Evolutionary conservation across 2,888 invertebrate genomes (phyloP).

Genomic region (Hydriomena furcata): DNA sequence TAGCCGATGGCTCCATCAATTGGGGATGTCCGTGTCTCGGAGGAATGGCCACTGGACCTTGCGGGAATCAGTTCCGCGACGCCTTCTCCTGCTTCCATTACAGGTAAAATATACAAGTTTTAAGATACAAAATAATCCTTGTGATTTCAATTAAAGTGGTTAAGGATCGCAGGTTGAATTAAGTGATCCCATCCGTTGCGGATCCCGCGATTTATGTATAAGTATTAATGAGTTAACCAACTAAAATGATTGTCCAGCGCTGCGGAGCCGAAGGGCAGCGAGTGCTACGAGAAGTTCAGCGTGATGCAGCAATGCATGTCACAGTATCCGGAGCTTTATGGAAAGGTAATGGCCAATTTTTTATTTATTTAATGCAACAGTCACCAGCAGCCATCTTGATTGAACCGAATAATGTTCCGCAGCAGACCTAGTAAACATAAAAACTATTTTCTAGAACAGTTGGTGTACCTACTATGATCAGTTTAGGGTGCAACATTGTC

Average conservation of each 20-base stretch:
- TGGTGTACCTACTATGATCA: too few relatives aligned
- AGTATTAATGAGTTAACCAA: neutral
- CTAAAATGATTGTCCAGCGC: conserved; percentile 81
- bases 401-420: too few relatives aligned
- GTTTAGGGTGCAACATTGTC: too few relatives aligned
- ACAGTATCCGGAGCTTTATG: conserved; percentile 93
- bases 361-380: neutral
- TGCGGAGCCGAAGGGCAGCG: conserved; percentile 95
- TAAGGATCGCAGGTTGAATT: too few relatives aligned
- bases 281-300: conserved; percentile 95
- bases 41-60: conserved; percentile 98
- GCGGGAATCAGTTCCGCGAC: conserved; percentile 95
- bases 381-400: too few relatives aligned
- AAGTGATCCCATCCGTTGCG: too few relatives aligned
- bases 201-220: neutral
- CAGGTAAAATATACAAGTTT: too few relatives aligned
- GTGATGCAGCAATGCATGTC: conserved; percentile 96
- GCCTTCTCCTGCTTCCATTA: conserved; percentile 98
- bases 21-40: conserved; percentile 99
- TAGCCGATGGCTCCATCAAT: conserved; percentile 94
- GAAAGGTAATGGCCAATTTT: conserved; percentile 83
- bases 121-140: too few relatives aligned
- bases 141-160: too few relatives aligned
- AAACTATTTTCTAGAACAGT: too few relatives aligned
- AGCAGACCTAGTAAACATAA: too few relatives aligned